Evolutionary conservation across 2,113 vertebrate species (phyloP).

Genomic region (Cyphomyrus plagiostoma): DNA sequence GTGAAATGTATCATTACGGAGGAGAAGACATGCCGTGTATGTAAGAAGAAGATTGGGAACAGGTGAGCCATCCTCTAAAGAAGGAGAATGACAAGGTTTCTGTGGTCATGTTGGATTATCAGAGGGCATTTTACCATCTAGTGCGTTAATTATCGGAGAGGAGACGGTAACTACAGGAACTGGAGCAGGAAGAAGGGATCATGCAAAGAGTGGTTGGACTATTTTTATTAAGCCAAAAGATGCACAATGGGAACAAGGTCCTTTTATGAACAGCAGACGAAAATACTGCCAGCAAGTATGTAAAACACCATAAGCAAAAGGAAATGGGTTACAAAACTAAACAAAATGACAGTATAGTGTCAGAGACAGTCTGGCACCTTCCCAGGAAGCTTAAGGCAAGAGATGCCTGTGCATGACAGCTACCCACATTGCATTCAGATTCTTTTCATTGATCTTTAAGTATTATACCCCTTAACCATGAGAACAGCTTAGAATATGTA

Average conservation of each 20-base stretch:
- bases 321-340: not conserved
- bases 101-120: not conserved
- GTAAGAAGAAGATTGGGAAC: constrained; percentile 97
- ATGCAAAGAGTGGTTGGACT: not conserved
- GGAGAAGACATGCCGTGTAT: constrained; percentile 93
- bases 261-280: not conserved
- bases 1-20: constrained; percentile 98
- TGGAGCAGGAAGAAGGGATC: not conserved
- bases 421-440: not conserved
- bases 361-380: not conserved
- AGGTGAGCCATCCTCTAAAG: constrained; percentile 61
- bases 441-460: not conserved
- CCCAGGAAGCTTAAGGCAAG: not conserved
- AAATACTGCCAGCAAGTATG: not conserved
- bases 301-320: not conserved
- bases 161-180: not conserved
- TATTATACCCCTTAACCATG: not conserved
- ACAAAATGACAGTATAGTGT: not conserved
- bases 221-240: not conserved
- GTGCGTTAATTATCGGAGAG: not conserved
- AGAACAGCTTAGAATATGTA: not conserved
- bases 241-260: not conserved
- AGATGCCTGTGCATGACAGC: not conserved
- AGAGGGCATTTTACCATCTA: not conserved
- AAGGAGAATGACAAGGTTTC: not conserved